Percentiles rank a stretch among this genome's conserved stretches.
These are phyloP conservation scores for Diploscapter pachys DNA, from an alignment of 1,140 invertebrate genomes.

Conservation along the genomic window DNA sequence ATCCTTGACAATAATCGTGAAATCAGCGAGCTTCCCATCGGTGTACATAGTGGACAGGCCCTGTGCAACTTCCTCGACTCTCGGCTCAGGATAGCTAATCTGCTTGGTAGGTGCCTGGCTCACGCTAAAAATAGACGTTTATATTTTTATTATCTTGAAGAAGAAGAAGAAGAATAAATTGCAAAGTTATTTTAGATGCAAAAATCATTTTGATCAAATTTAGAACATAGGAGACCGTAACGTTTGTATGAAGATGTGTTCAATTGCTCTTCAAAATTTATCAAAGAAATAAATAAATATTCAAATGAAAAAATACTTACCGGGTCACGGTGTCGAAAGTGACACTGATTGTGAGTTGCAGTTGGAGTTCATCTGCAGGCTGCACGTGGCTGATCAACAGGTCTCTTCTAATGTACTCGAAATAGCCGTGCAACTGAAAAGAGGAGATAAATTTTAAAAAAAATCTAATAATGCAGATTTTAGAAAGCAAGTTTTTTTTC, in stretches of 20 bases:
- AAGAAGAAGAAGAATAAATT: slow-evolving; percentile 1
- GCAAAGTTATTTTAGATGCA: slow-evolving; percentile 1
- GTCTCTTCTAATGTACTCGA: slow-evolving; percentile 57
- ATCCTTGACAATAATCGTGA: slow-evolving; percentile 46
- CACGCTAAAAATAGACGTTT: too few species aligned
- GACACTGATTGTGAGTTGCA: slow-evolving; percentile 46
- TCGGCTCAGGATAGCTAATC: slow-evolving; percentile 8
- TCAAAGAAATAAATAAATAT: too few species aligned
- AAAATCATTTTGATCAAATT: background rate
- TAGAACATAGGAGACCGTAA: background rate
- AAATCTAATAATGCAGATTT: background rate
- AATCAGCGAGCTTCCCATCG: slow-evolving; percentile 50
- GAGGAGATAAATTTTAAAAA: too few species aligned
- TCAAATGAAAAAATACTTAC: background rate
- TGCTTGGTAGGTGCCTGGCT: slow-evolving; percentile 9
- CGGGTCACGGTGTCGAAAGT: slow-evolving; percentile 55
- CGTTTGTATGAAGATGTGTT: too few species aligned
- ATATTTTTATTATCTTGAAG: background rate
- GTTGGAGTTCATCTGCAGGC: slow-evolving; percentile 47
- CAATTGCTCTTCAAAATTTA: too few species aligned
- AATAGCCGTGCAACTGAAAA: slow-evolving; percentile 56
- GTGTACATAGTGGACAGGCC: slow-evolving; percentile 36
- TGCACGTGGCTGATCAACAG: slow-evolving; percentile 45
- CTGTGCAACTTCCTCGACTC: slow-evolving; percentile 12
- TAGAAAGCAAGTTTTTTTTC: background rate